Conservation (phyloP, 2,113 vertebrate genomes). For the Crotalus viridis region DNA sequence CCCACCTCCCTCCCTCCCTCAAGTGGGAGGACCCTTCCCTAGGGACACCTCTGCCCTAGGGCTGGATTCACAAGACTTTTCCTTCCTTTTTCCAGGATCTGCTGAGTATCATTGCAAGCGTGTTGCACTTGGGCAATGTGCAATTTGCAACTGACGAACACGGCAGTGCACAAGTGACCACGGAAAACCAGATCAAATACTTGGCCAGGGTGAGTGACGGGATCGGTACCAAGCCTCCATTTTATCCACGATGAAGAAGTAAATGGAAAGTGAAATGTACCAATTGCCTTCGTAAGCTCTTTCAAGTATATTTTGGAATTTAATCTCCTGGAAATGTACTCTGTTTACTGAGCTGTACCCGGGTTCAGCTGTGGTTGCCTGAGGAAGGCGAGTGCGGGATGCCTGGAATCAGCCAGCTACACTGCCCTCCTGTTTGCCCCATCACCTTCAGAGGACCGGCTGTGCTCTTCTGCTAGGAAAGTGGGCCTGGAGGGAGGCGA, state of each 20-base stretch:
- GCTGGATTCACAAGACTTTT: not conserved
- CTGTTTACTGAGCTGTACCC: not conserved
- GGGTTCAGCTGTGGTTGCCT: not conserved
- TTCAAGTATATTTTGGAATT: not conserved
- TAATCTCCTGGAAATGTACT: not conserved
- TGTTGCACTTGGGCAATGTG: constrained; percentile 93
- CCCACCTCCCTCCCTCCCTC: not conserved
- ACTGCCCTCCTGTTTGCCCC: not conserved
- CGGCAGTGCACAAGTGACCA: constrained; percentile 84
- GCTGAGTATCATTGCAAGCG: constrained; percentile 91
- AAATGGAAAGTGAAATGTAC: not conserved
- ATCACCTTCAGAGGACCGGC: not conserved
- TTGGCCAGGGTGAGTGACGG: constrained; percentile 82
- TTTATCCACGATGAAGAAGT: not conserved
- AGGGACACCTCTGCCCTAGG: not conserved
- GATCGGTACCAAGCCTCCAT: not conserved
- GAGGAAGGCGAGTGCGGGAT: not conserved
- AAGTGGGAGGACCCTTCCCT: not conserved
- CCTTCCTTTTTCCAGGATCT: constrained; percentile 76
- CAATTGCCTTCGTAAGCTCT: not conserved
- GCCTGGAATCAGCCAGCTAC: not conserved
- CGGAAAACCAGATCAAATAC: constrained; percentile 94
- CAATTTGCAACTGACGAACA: constrained; percentile 89
- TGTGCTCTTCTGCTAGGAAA: not conserved
- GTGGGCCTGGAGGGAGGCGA: no score